Base-by-base conservation (phyloP, 2,888 invertebrate genomes). In the Neoaliturus tenellus region DNA sequence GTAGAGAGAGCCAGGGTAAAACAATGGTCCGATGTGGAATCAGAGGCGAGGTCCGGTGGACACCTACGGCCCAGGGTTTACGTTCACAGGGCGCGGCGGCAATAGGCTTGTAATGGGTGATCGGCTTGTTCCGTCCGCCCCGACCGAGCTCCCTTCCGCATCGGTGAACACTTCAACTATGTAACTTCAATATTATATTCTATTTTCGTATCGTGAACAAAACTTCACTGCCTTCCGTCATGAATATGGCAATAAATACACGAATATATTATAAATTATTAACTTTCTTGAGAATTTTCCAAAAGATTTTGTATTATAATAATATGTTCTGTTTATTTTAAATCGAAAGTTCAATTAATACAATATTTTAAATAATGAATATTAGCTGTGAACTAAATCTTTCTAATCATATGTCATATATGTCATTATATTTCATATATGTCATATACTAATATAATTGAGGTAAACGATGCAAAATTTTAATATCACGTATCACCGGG, bases 51-150 rank as follows among this genome's bases (percentile, higher is more conserved):
- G n/a, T 14, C 4, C 14, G 48, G 5, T 23, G 51, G 6, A 4
- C 51, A 23, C 5, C 44, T 14, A 31, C 62, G 25, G 28, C 25
- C 62, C 14, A 12, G 55, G 55, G 3, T 55, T 51, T 51, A 51
- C 51, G n/a, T 10, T 10, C 4, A 14, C n/a, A 17, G 23, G 62
- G 2, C 62, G 28, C 14, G 28, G 31, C 62, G 3, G 62, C 62
- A 28, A 58, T 28, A n/a, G 62, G 62, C 62, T 62, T 62, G n/a
- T 62, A 25, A 62, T 62, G 62, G 62, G 62, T 62, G 62, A 62
- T 62, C 14, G 62, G 62, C 8, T 62, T 14, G 28, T 62, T 62
- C 17, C 25, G 14, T n/a, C 55, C 20, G 12, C 5, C 62, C 20
- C 3, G 14, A 1, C 62, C n/a, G 1, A 2, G 12, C 62, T 8